A percentile compares a stretch with the other conserved stretches of the same genome.
phyloP scores from a whole-genome alignment of 2,797 vertebrate genomes.

The Euthynnus affinis region DNA sequence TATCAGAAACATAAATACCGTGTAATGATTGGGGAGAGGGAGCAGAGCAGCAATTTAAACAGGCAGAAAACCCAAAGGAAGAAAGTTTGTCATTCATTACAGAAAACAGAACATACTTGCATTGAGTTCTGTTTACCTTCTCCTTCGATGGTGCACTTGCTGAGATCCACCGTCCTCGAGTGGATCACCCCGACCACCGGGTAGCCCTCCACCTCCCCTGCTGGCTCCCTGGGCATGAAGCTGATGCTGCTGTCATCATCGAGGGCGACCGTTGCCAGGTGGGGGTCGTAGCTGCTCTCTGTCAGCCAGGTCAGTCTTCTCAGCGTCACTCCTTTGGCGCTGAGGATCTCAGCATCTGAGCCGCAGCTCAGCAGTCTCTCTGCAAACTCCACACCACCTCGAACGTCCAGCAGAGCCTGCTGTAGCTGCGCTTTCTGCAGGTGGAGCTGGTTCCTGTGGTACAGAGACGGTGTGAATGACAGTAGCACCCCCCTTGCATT shows the following conservation, averaged over 20 bases:
- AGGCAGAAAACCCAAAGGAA: too few species aligned
- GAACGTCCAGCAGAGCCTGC: slow-evolving; percentile 90
- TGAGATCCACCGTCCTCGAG: slow-evolving; percentile 86
- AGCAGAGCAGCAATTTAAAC: not conserved
- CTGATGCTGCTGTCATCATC: slow-evolving; percentile 83
- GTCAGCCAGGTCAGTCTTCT: slow-evolving; percentile 86
- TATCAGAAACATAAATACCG: not conserved
- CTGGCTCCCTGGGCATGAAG: slow-evolving; percentile 87
- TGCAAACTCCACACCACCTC: slow-evolving; percentile 88
- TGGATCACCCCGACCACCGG: slow-evolving; percentile 89
- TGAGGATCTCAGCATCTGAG: slow-evolving; percentile 91
- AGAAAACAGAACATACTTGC: too few species aligned
- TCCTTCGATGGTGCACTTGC: slow-evolving; percentile 88
- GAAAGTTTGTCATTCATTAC: too few species aligned
- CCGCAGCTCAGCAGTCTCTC: slow-evolving; percentile 88
- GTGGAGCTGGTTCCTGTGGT: slow-evolving; percentile 86
- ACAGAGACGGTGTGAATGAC: not conserved
- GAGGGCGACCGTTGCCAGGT: slow-evolving; percentile 53
- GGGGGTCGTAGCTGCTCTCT: slow-evolving; percentile 73
- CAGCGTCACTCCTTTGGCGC: slow-evolving; percentile 88
- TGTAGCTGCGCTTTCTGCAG: slow-evolving; percentile 91
- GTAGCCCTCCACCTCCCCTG: slow-evolving; percentile 87
- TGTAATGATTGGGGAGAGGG: too few species aligned
- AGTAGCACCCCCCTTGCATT: not conserved
- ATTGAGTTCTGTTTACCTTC: slow-evolving; percentile 86